Percentiles rank a stretch among this genome's conserved stretches.
Conservation (phyloP, 92 coral and sea anemone species). For the Epizoanthus illoricatus region DNA sequence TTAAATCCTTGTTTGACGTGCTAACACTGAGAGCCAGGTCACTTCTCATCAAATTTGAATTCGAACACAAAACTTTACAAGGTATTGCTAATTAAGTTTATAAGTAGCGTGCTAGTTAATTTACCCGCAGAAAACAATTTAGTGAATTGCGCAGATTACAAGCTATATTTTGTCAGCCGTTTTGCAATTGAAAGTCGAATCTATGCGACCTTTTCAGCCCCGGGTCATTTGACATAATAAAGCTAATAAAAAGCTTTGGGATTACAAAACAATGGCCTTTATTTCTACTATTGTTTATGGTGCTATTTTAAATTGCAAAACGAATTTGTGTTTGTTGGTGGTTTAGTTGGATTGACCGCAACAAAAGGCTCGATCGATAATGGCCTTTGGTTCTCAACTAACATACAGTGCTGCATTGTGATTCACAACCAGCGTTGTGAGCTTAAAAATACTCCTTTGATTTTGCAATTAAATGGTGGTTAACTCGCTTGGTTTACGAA, state of each 20-base stretch:
- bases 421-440: not conserved
- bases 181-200: conserved; percentile 16
- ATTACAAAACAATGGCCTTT: conserved; percentile 24
- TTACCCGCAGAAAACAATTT: not conserved
- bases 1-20: not conserved
- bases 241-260: conserved; percentile 28
- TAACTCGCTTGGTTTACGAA: not conserved
- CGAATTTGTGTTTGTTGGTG: conserved; percentile 34
- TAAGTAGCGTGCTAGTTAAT: conserved; percentile 1
- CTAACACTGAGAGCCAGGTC: conserved; percentile 3
- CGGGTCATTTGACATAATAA: conserved; percentile 22
- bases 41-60: not conserved
- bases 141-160: conserved; percentile 10
- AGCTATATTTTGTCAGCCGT: conserved; percentile 2
- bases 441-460: not conserved
- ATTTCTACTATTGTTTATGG: conserved; percentile 3
- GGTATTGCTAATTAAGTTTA: conserved; percentile 1
- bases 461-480: not conserved
- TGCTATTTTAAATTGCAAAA: conserved; percentile 37
- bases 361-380: conserved; percentile 26
- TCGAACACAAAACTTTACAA: not conserved
- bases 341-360: conserved; percentile 34
- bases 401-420: not conserved
- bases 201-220: conserved; percentile 29
- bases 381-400: not conserved